Conservation (phyloP, 2,113 vertebrate species). For the Channa argus region DNA sequence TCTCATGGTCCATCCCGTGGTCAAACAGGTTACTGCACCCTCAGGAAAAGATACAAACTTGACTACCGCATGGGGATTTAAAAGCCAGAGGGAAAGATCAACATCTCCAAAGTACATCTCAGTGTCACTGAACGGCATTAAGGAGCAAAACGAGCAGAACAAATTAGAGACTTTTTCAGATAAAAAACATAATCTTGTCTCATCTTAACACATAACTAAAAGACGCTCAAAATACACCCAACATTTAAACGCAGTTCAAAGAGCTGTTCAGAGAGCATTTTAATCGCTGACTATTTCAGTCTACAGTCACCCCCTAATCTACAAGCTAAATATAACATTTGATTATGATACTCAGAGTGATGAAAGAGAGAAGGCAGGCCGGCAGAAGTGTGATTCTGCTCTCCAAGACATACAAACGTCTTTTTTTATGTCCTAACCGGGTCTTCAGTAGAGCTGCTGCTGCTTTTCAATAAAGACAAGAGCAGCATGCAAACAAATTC, state of each 20-base stretch:
- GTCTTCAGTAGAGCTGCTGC: neutral
- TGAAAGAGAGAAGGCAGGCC: constrained; percentile 39
- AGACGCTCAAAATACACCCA: constrained; percentile 5
- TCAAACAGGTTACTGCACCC: neutral
- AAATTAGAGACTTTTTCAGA: neutral
- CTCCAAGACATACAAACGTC: neutral
- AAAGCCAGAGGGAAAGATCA: too few species aligned
- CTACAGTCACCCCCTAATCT: constrained; percentile 36
- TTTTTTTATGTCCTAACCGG: neutral
- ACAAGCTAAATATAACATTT: constrained; percentile 48
- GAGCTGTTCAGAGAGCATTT: neutral
- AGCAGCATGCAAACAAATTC: neutral
- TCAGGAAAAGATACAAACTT: too few species aligned
- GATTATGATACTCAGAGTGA: constrained; percentile 33
- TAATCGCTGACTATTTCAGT: neutral
- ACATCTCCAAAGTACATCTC: too few species aligned
- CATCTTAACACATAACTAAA: neutral
- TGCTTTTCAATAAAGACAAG: neutral
- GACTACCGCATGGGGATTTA: too few species aligned
- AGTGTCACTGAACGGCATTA: neutral
- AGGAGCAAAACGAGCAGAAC: neutral
- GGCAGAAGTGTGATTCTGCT: constrained; percentile 1
- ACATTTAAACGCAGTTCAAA: constrained; percentile 10
- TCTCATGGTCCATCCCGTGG: constrained; percentile 59
- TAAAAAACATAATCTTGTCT: neutral